Conservation (phyloP, 2,113 vertebrate genomes). For the Serilophus lunatus region DNA sequence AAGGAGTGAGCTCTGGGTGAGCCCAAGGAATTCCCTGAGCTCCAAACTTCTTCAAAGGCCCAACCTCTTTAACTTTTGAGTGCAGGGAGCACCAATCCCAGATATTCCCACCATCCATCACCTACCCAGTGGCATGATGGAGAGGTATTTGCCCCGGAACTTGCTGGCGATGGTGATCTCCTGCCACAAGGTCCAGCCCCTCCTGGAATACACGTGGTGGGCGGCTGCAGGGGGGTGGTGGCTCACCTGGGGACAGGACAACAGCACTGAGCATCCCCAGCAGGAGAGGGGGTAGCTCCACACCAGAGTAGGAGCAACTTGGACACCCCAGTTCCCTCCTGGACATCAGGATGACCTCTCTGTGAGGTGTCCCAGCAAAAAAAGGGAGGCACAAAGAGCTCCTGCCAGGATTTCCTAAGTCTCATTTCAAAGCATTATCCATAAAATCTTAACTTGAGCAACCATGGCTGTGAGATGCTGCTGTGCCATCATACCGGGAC, state of each 20-base stretch:
- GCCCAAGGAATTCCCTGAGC: not conserved
- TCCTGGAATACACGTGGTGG: constrained; percentile 90
- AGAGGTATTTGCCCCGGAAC: constrained; percentile 98
- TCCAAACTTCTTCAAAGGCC: not conserved
- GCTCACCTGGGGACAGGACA: constrained; percentile 83
- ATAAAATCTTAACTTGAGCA: not conserved
- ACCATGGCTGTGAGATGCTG: fast-evolving
- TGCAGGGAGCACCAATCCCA: not conserved
- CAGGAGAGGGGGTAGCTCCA: not conserved
- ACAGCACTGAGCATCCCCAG: not conserved
- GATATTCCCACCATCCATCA: not conserved
- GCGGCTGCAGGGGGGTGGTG: constrained; percentile 95
- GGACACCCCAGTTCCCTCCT: too few species aligned
- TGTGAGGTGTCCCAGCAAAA: fast-evolving
- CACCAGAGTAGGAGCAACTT: too few species aligned
- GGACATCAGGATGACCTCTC: not conserved
- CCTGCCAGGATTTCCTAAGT: not conserved
- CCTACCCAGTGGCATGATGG: constrained; percentile 97
- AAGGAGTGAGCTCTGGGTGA: not conserved
- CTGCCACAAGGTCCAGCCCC: constrained; percentile 96
- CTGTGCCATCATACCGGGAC: not conserved
- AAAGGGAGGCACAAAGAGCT: fast-evolving
- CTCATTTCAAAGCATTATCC: not conserved
- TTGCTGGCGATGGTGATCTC: constrained; percentile 99
- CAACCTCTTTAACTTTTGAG: not conserved